Base-by-base conservation (phyloP, 2,113 vertebrate genomes). In the Colaptes auratus region DNA sequence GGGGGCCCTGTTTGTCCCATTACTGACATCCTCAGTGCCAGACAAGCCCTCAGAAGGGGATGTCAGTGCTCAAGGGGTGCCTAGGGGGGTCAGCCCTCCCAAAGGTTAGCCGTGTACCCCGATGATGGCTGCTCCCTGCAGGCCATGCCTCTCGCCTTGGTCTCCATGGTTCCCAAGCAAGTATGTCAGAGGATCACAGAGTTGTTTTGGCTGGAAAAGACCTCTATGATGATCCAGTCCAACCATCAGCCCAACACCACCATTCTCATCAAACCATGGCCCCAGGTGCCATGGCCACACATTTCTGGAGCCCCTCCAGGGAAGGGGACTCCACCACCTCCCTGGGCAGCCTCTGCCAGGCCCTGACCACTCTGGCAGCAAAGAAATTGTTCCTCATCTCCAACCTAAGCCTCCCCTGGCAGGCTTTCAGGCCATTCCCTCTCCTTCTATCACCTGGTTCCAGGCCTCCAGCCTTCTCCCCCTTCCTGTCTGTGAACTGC, bases 121-220 rank as follows among this genome's bases (percentile, higher is more conserved):
- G 27, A 50, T 82, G 21, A 50, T 46, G 59, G 53, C 30, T 84
- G 59, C 27, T 89, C 19, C 46, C 14, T 79, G 50, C 18, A 60
- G 3, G 2, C 48, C 46, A 55, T 78, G 61, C 20, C 59, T 78
- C 33, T 65, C 14, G 12, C 56, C 24, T 50, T 82, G 64, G 21
- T 39, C 12, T 66, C 16, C 27, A 10, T 19, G 44, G 59, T 64
- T 92, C 87, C 71, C 46, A 60, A 30, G n/a, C 70, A 69, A 44
- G 76, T n/a, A 55, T 0, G 0, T 59, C 42, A 44, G 42, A 44
- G 23, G 25, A 52, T 24, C 50, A 52, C 7, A 13, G 50, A 52
- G 11, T 21, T 50, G 48, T 23, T 50, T 50, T 10, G 48, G 21
- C 10, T 50, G 48, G 48, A 50, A 50, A 21, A 50, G 48, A 20